Conservation (phyloP, 1,140 invertebrate genomes). For the Sarcophaga peregrina region DNA sequence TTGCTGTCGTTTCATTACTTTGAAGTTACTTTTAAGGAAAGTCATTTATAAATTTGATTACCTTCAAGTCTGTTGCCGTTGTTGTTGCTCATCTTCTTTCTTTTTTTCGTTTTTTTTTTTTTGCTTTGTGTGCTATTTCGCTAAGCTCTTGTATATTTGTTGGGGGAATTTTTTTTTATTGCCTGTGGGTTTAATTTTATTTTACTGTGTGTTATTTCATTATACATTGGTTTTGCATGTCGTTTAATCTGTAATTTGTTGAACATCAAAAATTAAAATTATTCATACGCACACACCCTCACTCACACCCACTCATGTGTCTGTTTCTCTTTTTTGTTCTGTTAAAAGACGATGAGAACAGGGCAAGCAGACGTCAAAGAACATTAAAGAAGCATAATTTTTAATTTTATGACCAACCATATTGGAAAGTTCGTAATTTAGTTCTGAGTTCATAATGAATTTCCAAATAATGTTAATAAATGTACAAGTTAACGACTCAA, state of each 20-base stretch:
- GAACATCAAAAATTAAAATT: background rate
- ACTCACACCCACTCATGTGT: background rate
- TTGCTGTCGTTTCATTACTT: background rate
- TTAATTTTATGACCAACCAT: conserved; percentile 7
- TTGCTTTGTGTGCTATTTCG: no score
- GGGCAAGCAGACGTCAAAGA: background rate
- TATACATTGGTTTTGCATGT: no score
- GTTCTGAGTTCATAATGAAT: no score
- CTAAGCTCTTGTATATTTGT: no score
- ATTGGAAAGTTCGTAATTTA: background rate
- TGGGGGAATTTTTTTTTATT: background rate
- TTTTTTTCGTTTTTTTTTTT: background rate
- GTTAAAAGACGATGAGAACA: background rate
- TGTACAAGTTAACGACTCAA: no score
- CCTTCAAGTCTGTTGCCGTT: background rate
- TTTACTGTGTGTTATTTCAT: background rate
- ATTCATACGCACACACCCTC: conserved; percentile 11
- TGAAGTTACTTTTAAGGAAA: conserved; percentile 3
- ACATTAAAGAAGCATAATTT: background rate
- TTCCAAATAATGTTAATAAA: no score
- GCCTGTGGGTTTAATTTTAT: conserved; percentile 14
- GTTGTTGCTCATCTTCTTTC: background rate
- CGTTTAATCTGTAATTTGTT: background rate
- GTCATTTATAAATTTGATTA: conserved; percentile 25
- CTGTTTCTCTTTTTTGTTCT: background rate